Evolutionary conservation across 2,888 invertebrate species (phyloP).

Genomic region (Idaea dimidiata): DNA sequence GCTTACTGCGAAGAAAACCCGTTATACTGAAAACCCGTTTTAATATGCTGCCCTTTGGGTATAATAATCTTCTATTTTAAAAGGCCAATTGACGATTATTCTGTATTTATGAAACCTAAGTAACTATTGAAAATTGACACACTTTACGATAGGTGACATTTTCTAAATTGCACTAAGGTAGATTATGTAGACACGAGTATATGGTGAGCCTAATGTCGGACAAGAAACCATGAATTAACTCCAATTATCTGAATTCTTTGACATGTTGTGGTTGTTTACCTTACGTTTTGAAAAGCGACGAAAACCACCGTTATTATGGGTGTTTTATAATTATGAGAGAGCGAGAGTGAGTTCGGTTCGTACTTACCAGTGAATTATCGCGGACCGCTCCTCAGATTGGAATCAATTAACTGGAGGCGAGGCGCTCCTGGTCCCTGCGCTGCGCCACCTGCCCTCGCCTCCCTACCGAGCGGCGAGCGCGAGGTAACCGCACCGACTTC

Average conservation of each 20-base stretch:
- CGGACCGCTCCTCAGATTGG: slow-evolving; percentile 66
- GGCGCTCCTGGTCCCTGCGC: slow-evolving; percentile 62
- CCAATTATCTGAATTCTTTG: neutral
- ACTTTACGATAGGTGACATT: neutral
- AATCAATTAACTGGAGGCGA: slow-evolving; percentile 74
- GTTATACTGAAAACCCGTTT: neutral
- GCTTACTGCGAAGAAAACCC: slow-evolving; percentile 44
- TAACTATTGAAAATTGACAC: neutral
- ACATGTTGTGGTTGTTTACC: neutral
- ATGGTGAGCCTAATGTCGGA: neutral
- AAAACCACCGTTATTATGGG: slow-evolving; percentile 39
- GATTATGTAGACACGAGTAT: neutral
- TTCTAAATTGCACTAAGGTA: neutral
- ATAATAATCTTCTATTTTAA: neutral
- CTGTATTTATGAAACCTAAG: neutral
- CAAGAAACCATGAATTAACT: neutral
- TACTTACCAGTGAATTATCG: slow-evolving; percentile 60
- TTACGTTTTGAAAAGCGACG: slow-evolving; percentile 20
- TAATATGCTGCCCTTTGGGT: neutral
- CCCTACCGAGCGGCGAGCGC: slow-evolving; percentile 29
- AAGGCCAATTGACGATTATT: neutral
- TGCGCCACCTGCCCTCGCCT: slow-evolving; percentile 64
- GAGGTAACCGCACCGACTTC: neutral
- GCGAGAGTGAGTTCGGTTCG: slow-evolving; percentile 39
- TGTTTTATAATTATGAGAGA: slow-evolving; percentile 22